A percentile compares a stretch with the other conserved stretches of the same genome.
Evolutionary conservation across 2,113 vertebrate species (phyloP).

Genomic region (Apteryx mantelli): DNA sequence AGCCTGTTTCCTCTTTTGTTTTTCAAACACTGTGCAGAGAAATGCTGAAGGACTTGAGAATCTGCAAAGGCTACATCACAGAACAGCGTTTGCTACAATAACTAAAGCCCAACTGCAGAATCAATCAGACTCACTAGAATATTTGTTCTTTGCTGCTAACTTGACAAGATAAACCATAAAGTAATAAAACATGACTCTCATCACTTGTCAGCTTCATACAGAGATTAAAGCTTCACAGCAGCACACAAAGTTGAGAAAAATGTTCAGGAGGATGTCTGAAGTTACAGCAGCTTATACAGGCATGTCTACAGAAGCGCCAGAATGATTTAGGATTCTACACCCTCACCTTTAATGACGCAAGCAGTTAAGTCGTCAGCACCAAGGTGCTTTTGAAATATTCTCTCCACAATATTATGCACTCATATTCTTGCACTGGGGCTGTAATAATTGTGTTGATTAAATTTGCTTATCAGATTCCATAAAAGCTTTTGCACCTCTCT

Average conservation of each 20-base stretch:
- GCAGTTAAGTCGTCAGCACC: neutral
- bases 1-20: neutral
- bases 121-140: neutral
- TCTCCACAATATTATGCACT: neutral
- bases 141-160: neutral
- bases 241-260: neutral
- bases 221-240: neutral
- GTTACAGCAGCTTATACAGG: neutral
- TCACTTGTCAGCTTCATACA: neutral
- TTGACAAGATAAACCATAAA: neutral
- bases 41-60: neutral
- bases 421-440: neutral
- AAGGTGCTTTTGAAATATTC: neutral
- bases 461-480: neutral
- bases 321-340: neutral
- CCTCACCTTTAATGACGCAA: neutral
- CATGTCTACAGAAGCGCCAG: neutral
- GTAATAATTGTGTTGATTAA: neutral
- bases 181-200: neutral
- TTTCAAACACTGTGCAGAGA: neutral
- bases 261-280: neutral
- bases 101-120: constrained; percentile 12
- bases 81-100: neutral
- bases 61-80: neutral
- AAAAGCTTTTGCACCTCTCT: neutral